phyloP scores from a whole-genome alignment of 2,113 vertebrate species.

The Felis chaus region DNA sequence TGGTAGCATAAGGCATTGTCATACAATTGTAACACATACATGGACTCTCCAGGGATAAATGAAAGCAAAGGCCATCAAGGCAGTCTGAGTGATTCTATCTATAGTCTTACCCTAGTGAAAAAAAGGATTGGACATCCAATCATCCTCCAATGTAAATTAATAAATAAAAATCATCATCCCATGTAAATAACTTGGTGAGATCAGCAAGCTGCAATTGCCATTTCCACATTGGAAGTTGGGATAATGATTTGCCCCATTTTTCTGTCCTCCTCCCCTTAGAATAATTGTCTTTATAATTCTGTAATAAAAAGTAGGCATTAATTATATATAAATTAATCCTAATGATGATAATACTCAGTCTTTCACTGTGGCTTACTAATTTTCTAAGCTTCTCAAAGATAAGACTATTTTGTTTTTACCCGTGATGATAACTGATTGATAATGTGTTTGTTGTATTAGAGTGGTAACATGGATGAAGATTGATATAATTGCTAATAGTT shows the following conservation, averaged over 20 bases:
- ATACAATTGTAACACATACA: background rate
- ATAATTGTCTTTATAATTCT: background rate
- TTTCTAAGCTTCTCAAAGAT: constrained; percentile 1
- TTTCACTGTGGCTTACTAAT: background rate
- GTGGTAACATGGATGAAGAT: background rate
- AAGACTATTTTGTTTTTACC: background rate
- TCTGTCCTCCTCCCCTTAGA: background rate
- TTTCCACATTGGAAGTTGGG: background rate
- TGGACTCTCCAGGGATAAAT: background rate
- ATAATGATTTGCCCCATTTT: background rate
- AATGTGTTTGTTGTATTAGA: background rate
- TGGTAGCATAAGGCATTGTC: background rate
- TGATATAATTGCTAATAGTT: background rate
- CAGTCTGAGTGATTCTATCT: background rate
- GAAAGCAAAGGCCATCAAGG: background rate
- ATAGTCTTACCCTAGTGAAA: background rate
- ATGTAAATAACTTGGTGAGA: background rate
- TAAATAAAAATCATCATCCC: background rate
- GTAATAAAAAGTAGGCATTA: background rate
- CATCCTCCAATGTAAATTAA: background rate
- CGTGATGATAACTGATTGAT: background rate
- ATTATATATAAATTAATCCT: background rate
- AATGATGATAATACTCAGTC: background rate
- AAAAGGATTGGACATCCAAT: background rate
- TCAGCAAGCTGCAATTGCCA: background rate